Conservation (phyloP, 2,888 invertebrate species). For the Synergus umbraculus region DNA sequence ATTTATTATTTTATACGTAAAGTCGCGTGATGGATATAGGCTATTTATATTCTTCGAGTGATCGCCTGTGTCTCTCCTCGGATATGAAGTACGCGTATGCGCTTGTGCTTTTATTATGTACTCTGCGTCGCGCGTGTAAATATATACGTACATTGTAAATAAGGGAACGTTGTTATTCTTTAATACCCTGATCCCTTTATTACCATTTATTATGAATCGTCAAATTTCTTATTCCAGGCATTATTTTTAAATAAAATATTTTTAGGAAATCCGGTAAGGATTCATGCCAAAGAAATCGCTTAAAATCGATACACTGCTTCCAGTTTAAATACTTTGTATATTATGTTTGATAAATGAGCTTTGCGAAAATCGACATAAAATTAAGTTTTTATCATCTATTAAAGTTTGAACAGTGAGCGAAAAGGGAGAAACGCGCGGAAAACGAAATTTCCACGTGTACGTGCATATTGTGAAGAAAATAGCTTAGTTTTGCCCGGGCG, state of each 20-base stretch:
- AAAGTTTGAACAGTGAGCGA: constrained; percentile 16
- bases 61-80: constrained; percentile 60
- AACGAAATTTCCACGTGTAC: constrained; percentile 50
- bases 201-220: background rate
- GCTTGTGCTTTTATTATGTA: constrained; percentile 57
- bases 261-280: no score
- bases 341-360: background rate
- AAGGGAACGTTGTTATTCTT: constrained; percentile 56
- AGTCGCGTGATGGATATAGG: constrained; percentile 43
- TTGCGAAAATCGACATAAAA: background rate
- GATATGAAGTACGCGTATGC: constrained; percentile 59
- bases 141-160: constrained; percentile 69
- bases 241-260: background rate
- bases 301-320: no score
- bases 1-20: constrained; percentile 66
- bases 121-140: constrained; percentile 67
- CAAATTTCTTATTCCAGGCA: background rate
- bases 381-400: constrained; percentile 13
- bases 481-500: constrained; percentile 66
- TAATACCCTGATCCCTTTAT: constrained; percentile 31
- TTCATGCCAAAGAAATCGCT: no score
- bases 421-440: constrained; percentile 20
- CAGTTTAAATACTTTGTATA: no score
- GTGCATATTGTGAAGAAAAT: constrained; percentile 66
- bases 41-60: constrained; percentile 58